phyloP scores from a whole-genome alignment of 2,888 invertebrate genomes.

The Bellardia bayeri region DNA sequence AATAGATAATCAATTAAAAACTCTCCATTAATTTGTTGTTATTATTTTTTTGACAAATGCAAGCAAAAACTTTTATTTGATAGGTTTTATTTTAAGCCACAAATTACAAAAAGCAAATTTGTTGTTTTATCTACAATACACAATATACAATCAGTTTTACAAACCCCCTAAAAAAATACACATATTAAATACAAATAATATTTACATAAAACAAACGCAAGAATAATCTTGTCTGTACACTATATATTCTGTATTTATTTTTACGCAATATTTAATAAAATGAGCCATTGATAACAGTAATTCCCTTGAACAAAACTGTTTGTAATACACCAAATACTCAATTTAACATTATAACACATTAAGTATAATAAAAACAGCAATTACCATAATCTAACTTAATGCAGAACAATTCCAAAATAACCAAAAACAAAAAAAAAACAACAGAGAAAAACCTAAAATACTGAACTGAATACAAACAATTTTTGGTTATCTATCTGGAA shows the following conservation, averaged over 20 bases:
- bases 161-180: neutral
- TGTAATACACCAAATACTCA: conserved; percentile 74
- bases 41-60: too few species aligned
- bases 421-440: conserved; percentile 33
- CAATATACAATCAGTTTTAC: too few species aligned
- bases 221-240: neutral
- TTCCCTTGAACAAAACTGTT: conserved; percentile 50
- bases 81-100: too few species aligned
- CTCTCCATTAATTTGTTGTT: too few species aligned
- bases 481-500: conserved; percentile 45
- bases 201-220: neutral
- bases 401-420: conserved; percentile 55
- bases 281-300: conserved; percentile 47
- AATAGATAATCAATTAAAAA: too few species aligned
- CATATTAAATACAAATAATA: neutral
- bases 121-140: too few species aligned
- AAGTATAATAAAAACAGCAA: conserved; percentile 65
- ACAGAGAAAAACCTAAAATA: conserved; percentile 27
- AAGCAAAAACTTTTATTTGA: too few species aligned
- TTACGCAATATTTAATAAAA: conserved; percentile 36
- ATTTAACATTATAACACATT: conserved; percentile 70
- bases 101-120: too few species aligned
- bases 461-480: conserved; percentile 27
- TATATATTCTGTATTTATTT: conserved; percentile 9
- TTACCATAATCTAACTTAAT: conserved; percentile 72